Evolutionary conservation across 1,140 invertebrate species (phyloP), one percentile per base, ranked within the genome.

Genomic region (Metopolophium dirhodum): DNA sequence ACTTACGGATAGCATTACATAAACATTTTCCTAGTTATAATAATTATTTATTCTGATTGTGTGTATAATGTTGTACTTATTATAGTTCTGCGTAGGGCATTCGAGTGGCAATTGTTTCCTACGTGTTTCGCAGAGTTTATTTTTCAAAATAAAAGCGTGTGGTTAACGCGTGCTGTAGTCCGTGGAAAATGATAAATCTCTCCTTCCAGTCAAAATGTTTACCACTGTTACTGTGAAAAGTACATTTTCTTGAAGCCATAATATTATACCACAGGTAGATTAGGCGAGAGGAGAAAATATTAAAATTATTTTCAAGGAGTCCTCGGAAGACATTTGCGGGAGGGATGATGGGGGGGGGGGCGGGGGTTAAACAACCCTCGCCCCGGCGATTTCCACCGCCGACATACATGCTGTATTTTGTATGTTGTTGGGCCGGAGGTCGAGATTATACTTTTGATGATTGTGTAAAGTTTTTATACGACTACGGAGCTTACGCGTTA

Each of bases 381-480:
- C n/a, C 61, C 14, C 4, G 4, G 30, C 61, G 61, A 77, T 77
- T 77, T 77, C 61, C n/a, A 77, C 30, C 61, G n/a, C 18, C n/a
- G 7, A 7, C 9, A 47, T 47, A 54, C 20, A 23, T 7, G 23
- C 8, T 61, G 57, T 26, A n/a, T 35, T 35, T n/a, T n/a, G 61
- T n/a, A n/a, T 77, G 85, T 41, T 11, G 45, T 45, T 11, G 37
- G 37, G 37, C 9, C 35, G 1, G 83, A 41, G 37, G 83, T 85
- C 83, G 82, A 85, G 83, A 49, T 87, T 87, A 41, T 41, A 87
- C 37, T 86, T 86, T 86, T 41, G 85, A 47, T 41, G 85, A 30
- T 86, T 86, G 85, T 86, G 82, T 41, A 41, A 85, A 85, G 83
- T 85, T 85, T 85, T 85, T 85, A 85, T 45, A 45, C 22, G 83